These are phyloP conservation scores for Marisa cornuarietis DNA, from an alignment of 1,140 invertebrate species.

Conservation along the genomic window DNA sequence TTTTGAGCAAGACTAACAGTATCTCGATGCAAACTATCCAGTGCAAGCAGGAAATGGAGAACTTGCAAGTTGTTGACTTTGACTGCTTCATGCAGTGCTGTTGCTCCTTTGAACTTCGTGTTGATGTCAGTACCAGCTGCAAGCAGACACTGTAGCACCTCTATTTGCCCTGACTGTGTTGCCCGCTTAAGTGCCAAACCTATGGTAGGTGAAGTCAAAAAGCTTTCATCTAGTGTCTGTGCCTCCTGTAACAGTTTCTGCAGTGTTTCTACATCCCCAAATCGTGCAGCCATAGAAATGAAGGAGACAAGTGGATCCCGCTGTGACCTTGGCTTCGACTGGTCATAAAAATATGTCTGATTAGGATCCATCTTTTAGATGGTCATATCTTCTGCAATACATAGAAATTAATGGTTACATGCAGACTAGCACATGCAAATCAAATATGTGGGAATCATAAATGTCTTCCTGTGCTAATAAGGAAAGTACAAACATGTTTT, in stretches of 20 bases:
- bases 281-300: slow-evolving; percentile 22
- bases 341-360: slow-evolving; percentile 17
- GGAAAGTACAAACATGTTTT: no score
- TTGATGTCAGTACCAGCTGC: slow-evolving; percentile 13
- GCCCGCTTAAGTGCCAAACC: slow-evolving; percentile 17
- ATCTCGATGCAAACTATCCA: slow-evolving; percentile 4
- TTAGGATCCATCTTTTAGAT: neutral
- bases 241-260: slow-evolving; percentile 18
- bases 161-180: slow-evolving; percentile 14
- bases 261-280: slow-evolving; percentile 18
- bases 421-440: no score
- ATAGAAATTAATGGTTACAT: no score
- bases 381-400: no score
- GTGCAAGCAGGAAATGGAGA: slow-evolving; percentile 6
- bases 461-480: no score
- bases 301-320: slow-evolving; percentile 14
- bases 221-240: neutral
- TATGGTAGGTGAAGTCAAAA: slow-evolving; percentile 9
- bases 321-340: neutral
- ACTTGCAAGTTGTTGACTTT: slow-evolving; percentile 18
- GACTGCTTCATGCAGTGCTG: slow-evolving; percentile 14
- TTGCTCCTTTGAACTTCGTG: slow-evolving; percentile 20
- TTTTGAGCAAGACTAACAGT: slow-evolving; percentile 15
- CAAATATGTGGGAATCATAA: no score
- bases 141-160: slow-evolving; percentile 10